Evolutionary conservation across 2,113 vertebrate species (phyloP).

Genomic region (Pandion haliaetus): DNA sequence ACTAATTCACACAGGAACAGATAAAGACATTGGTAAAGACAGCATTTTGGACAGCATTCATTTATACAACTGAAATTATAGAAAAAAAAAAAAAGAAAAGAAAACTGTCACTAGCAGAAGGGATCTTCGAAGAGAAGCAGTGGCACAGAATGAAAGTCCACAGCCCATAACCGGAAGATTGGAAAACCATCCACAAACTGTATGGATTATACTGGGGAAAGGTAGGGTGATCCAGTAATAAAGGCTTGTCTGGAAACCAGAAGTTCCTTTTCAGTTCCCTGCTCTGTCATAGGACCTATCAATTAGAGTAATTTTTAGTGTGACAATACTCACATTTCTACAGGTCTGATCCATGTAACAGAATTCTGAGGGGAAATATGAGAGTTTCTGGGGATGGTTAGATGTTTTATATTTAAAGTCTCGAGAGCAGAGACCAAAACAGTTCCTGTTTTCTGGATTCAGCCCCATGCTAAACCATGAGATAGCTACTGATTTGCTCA

Average conservation of each 20-base stretch:
- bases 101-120: background rate
- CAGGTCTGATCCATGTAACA: background rate
- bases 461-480: background rate
- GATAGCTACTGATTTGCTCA: background rate
- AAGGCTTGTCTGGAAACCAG: background rate
- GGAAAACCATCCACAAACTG: background rate
- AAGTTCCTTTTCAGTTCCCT: background rate
- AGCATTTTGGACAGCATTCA: background rate
- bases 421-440: background rate
- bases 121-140: background rate
- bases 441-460: background rate
- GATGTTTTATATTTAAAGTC: background rate
- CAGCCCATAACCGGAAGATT: background rate
- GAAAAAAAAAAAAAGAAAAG: background rate
- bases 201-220: background rate
- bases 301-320: background rate
- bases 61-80: background rate
- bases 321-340: background rate
- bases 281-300: background rate
- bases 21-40: background rate
- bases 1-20: background rate
- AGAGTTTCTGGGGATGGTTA: background rate
- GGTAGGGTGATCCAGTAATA: background rate
- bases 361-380: background rate
- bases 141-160: background rate